Evolutionary conservation across 2,113 vertebrate species (phyloP).

Genomic region (Menura novaehollandiae): DNA sequence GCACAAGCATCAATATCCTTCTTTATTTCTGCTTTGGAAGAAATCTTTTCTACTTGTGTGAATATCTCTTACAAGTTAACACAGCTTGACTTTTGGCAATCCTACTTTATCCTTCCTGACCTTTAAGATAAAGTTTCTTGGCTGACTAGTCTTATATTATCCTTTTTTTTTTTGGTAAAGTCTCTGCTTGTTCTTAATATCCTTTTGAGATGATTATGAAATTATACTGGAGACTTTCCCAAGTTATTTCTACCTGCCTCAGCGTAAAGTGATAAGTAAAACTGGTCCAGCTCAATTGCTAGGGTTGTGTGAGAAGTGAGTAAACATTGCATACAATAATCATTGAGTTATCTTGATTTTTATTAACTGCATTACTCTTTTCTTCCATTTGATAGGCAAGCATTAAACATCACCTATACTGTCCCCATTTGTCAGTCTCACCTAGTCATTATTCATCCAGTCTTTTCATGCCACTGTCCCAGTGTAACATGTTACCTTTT

Average conservation of each 20-base stretch:
- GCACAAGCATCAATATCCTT: not conserved
- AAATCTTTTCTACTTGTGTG: not conserved
- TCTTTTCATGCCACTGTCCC: not conserved
- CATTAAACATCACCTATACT: not conserved
- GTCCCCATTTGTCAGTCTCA: not conserved
- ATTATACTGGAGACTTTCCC: not conserved
- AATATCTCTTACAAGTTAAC: not conserved
- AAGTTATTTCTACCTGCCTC: not conserved
- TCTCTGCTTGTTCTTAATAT: not conserved
- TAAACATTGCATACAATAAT: not conserved
- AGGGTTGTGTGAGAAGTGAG: not conserved
- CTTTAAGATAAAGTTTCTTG: not conserved
- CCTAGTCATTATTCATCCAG: not conserved
- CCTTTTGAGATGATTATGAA: not conserved
- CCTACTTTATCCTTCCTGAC: not conserved
- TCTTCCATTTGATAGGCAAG: not conserved
- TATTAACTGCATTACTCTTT: not conserved
- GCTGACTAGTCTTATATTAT: not conserved
- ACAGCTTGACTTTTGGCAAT: not conserved
- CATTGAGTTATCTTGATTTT: not conserved
- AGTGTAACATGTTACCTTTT: not conserved
- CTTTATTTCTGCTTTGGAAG: not conserved
- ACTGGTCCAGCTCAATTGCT: not conserved
- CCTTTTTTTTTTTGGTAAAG: not conserved
- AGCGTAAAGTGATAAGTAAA: not conserved